Conservation (phyloP, 2,888 invertebrate genomes). For the Oligia latruncula region DNA sequence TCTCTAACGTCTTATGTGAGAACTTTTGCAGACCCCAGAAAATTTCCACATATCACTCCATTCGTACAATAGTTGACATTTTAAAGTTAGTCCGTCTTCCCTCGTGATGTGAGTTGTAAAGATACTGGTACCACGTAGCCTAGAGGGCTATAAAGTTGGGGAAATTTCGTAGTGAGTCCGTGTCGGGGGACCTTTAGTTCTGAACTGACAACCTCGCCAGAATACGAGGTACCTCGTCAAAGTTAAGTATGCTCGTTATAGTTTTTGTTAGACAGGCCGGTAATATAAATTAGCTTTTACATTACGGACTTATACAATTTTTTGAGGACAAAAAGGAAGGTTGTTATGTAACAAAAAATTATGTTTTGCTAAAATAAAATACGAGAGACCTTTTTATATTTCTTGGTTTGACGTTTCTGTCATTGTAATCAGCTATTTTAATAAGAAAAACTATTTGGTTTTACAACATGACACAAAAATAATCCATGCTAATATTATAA, state of each 20-base stretch:
- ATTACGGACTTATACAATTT: background rate
- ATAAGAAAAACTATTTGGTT: background rate
- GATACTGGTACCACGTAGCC: conserved; percentile 54
- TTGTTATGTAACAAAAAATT: background rate
- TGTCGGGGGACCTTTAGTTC: conserved; percentile 60
- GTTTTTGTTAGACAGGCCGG: conserved; percentile 29
- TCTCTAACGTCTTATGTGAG: conserved; percentile 12
- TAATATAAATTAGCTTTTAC: conserved; percentile 25
- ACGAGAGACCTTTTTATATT: background rate
- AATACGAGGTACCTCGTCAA: conserved; percentile 49
- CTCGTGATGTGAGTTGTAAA: conserved; percentile 58
- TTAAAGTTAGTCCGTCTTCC: conserved; percentile 44
- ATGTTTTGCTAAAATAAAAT: background rate
- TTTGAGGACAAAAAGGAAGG: background rate
- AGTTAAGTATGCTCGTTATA: conserved; percentile 23
- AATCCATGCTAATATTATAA: too few species aligned
- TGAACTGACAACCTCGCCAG: conserved; percentile 57
- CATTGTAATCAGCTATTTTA: background rate
- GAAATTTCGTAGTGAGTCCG: conserved; percentile 55
- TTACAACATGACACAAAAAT: background rate
- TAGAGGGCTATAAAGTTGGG: conserved; percentile 61
- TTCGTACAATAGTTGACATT: conserved; percentile 54
- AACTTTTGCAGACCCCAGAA: conserved; percentile 23
- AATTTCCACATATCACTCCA: conserved; percentile 30
- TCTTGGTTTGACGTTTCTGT: background rate